These are phyloP conservation scores for Caenorhabditis sulstoni DNA, from an alignment of 2,888 invertebrate genomes.

Conservation along the genomic window DNA sequence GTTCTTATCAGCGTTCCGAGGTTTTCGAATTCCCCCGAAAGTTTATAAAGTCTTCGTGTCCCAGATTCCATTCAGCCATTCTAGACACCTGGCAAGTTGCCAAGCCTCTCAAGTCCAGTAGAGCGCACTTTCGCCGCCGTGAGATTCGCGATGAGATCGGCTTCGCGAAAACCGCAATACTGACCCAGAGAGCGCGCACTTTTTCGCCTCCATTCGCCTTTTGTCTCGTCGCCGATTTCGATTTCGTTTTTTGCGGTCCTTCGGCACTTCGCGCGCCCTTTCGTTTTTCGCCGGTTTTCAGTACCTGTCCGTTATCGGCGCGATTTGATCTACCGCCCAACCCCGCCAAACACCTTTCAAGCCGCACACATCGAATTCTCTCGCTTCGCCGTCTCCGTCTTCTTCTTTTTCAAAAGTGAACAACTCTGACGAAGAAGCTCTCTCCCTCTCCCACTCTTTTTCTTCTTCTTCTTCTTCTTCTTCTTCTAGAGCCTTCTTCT, in stretches of 20 bases:
- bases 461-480: not conserved
- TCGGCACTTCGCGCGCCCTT: no score
- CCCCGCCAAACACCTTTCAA: constrained; percentile 58
- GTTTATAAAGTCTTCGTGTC: no score
- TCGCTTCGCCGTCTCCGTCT: no score
- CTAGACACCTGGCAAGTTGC: no score
- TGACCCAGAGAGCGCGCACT: constrained; percentile 15
- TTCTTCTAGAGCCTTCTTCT: not conserved
- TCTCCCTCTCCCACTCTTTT: not conserved
- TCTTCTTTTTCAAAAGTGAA: not conserved
- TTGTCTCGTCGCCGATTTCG: constrained; percentile 3
- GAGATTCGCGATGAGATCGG: not conserved
- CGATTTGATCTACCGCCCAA: constrained; percentile 51
- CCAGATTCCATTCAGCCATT: no score
- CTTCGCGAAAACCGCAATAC: constrained; percentile 30
- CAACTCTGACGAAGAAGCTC: not conserved
- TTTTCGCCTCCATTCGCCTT: constrained; percentile 3
- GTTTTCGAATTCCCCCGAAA: no score
- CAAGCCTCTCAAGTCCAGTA: no score
- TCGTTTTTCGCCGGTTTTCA: constrained; percentile 23
- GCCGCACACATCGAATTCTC: constrained; percentile 27
- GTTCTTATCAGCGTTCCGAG: no score
- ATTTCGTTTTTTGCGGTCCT: constrained; percentile 41
- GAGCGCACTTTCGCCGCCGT: no score
- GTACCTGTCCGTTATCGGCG: constrained; percentile 53